A percentile compares a stretch with the other conserved stretches of the same genome.
Evolutionary conservation across 2,113 vertebrate genomes (phyloP).

Genomic region (Tringa solitaria): DNA sequence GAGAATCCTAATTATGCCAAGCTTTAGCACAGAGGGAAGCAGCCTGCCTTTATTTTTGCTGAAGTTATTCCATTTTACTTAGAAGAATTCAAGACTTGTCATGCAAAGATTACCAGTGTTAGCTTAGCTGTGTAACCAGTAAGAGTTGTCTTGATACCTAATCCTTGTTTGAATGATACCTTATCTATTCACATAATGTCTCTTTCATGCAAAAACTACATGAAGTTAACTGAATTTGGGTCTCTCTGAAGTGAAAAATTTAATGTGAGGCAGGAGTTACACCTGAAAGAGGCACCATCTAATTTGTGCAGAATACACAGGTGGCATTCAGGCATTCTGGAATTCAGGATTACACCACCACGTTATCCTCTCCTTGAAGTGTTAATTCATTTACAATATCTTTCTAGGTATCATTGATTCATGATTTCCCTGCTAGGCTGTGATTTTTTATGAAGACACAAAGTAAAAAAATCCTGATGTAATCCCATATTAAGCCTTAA

Average conservation of each 20-base stretch:
- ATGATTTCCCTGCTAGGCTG: background rate
- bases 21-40: background rate
- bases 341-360: background rate
- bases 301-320: background rate
- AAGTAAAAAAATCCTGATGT: background rate
- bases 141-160: background rate
- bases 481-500: background rate
- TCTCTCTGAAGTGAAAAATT: background rate
- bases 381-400: background rate
- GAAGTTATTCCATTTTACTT: background rate
- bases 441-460: conserved; percentile 10
- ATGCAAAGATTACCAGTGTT: background rate
- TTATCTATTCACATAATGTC: background rate
- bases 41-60: background rate
- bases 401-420: background rate
- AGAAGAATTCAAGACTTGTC: background rate
- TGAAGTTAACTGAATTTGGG: background rate
- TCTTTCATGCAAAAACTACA: background rate
- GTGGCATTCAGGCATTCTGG: background rate
- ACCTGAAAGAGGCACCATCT: accelerated
- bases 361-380: background rate
- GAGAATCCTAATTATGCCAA: background rate
- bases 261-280: background rate
- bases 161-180: background rate
- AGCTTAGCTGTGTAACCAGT: background rate